Evolutionary conservation across 2,888 invertebrate genomes (phyloP).

Genomic region (Epistrophe eligans): DNA sequence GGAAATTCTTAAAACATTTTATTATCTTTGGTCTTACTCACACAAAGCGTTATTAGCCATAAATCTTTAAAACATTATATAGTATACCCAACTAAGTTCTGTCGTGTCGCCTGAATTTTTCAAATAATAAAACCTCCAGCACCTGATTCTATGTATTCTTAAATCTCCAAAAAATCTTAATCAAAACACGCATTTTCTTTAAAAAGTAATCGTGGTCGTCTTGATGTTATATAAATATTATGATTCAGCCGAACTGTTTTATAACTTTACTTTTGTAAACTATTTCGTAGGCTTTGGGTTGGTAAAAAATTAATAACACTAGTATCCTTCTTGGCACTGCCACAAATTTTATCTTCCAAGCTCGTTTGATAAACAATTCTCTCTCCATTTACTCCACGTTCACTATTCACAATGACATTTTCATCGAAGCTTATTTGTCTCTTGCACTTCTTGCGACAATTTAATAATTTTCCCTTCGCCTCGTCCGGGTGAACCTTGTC

Average conservation of each 20-base stretch:
- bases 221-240: not conserved
- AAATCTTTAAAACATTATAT: too few relatives aligned
- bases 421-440: conserved; percentile 82
- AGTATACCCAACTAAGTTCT: too few relatives aligned
- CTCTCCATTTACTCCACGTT: conserved; percentile 62
- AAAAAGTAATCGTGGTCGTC: conserved; percentile 41
- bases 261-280: conserved; percentile 57
- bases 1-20: too few relatives aligned
- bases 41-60: too few relatives aligned
- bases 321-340: conserved; percentile 65
- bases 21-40: too few relatives aligned
- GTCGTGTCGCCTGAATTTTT: not conserved
- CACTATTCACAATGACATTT: conserved; percentile 74
- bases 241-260: not conserved
- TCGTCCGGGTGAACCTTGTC: conserved; percentile 19
- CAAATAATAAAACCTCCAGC: not conserved
- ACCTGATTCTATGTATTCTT: not conserved
- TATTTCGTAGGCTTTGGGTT: conserved; percentile 57
- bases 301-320: conserved; percentile 68
- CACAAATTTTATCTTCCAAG: conserved; percentile 76
- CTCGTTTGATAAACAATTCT: conserved; percentile 72
- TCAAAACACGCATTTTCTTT: conserved; percentile 12
- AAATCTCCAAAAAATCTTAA: not conserved
- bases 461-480: conserved; percentile 50
- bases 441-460: conserved; percentile 77